Conservation (phyloP, 2,888 invertebrate species). For the Patella pellucida region DNA sequence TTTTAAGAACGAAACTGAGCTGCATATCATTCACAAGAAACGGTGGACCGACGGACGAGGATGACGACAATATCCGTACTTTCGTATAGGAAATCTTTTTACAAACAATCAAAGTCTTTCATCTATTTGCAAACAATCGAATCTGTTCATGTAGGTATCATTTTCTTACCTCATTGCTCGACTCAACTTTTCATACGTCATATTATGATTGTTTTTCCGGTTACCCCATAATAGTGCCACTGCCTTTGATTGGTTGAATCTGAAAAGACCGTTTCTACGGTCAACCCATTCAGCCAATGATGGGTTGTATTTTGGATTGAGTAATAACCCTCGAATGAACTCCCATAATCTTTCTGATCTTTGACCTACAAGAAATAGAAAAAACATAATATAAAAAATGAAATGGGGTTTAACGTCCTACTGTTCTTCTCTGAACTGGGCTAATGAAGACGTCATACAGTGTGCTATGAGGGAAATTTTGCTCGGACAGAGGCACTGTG, state of each 20-base stretch:
- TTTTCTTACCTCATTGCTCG: slow-evolving; percentile 83
- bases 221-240: slow-evolving; percentile 90
- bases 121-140: neutral
- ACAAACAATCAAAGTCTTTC: no score
- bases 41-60: no score
- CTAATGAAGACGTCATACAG: no score
- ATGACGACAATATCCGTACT: no score
- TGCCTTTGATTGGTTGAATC: slow-evolving; percentile 89
- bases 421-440: no score
- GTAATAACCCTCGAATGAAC: slow-evolving; percentile 85
- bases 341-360: slow-evolving; percentile 78
- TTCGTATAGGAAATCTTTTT: neutral
- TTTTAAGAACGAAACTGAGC: no score
- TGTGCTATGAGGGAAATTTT: no score
- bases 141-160: neutral
- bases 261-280: slow-evolving; percentile 85
- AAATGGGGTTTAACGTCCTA: no score
- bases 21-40: no score
- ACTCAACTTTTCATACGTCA: slow-evolving; percentile 93
- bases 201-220: slow-evolving; percentile 86
- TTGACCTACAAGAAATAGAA: slow-evolving; percentile 12
- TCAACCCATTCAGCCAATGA: slow-evolving; percentile 90
- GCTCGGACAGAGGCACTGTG: no score
- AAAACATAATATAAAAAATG: no score
- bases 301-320: slow-evolving; percentile 84